phyloP scores from a whole-genome alignment of 1,140 invertebrate genomes.

The Anastrepha obliqua region DNA sequence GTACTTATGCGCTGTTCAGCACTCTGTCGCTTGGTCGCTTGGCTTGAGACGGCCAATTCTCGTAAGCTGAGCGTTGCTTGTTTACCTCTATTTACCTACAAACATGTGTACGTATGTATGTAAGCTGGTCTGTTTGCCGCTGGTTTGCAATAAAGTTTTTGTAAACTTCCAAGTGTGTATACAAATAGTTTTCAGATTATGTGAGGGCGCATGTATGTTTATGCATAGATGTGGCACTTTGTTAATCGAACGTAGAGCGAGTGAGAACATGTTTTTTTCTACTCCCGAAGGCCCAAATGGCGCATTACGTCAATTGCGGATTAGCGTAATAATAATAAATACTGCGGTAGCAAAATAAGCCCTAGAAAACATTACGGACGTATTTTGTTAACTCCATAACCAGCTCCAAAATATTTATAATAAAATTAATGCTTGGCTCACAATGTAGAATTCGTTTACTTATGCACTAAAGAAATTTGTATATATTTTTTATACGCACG shows the following conservation, averaged over 20 bases:
- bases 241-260: neutral
- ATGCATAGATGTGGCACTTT: neutral
- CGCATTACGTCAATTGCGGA: constrained; percentile 14
- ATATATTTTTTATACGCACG: too few species aligned
- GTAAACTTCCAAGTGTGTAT: too few species aligned
- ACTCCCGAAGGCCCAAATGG: neutral
- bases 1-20: neutral
- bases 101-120: neutral
- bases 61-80: neutral
- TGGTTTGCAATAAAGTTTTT: too few species aligned
- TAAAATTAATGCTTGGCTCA: too few species aligned
- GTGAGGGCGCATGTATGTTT: neutral
- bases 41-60: neutral
- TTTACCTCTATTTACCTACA: too few species aligned
- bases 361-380: neutral
- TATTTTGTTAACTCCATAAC: neutral
- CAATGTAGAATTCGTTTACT: too few species aligned
- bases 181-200: too few species aligned
- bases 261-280: neutral
- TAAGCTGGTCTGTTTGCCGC: neutral
- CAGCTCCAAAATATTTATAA: too few species aligned
- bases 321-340: neutral
- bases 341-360: neutral
- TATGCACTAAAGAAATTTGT: too few species aligned
- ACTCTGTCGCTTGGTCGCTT: neutral